Percentiles rank a stretch among this genome's conserved stretches.
Evolutionary conservation across 2,888 invertebrate genomes (phyloP).

Genomic region (Lycocerus yunnanus): DNA sequence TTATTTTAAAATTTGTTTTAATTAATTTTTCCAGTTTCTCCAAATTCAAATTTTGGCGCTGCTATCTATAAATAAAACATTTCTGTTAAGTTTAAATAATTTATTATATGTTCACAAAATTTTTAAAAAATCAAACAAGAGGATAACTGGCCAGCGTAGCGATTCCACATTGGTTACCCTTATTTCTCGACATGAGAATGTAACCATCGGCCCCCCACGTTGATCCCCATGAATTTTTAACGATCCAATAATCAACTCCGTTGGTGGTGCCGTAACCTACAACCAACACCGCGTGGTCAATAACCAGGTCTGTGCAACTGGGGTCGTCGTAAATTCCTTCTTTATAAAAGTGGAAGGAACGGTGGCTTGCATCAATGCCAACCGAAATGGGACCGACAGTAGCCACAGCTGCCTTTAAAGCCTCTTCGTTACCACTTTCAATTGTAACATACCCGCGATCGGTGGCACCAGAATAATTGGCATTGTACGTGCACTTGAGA

Average conservation of each 20-base stretch:
- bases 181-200: conserved; percentile 86
- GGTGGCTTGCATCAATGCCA: too few relatives aligned
- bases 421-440: conserved; percentile 70
- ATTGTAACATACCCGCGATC: conserved; percentile 82
- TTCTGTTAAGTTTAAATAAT: too few relatives aligned
- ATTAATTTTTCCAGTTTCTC: too few relatives aligned
- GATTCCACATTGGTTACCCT: conserved; percentile 84
- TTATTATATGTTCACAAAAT: too few relatives aligned
- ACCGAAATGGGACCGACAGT: too few relatives aligned
- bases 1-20: too few relatives aligned
- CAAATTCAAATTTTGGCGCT: too few relatives aligned
- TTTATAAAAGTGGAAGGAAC: too few relatives aligned
- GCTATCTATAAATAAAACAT: too few relatives aligned
- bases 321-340: conserved; percentile 59
- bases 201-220: conserved; percentile 85
- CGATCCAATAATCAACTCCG: conserved; percentile 82
- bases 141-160: conserved; percentile 85
- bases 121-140: conserved; percentile 67
- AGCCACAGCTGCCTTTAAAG: conserved; percentile 68
- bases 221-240: conserved; percentile 85
- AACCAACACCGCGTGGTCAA: conserved; percentile 87
- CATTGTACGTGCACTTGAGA: conserved; percentile 73
- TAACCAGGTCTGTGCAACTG: conserved; percentile 66
- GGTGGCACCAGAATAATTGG: conserved; percentile 72
- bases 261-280: conserved; percentile 82